These are phyloP conservation scores for Poeciliopsis infans DNA, from an alignment of 2,797 vertebrate species.

Conservation along the genomic window DNA sequence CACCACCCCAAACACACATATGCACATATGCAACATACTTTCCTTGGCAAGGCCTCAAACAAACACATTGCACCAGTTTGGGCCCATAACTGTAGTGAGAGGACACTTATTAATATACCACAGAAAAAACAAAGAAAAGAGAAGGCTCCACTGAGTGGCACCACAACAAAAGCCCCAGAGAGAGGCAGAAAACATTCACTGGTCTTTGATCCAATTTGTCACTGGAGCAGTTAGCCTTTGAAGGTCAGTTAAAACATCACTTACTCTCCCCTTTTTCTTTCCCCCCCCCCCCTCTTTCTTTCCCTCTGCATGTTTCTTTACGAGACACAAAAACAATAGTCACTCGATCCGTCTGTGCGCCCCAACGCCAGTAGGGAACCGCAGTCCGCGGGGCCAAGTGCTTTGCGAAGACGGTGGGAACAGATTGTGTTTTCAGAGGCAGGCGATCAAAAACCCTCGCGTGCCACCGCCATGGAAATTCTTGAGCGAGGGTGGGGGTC, in stretches of 20 bases:
- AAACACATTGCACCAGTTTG: slow-evolving; percentile 55
- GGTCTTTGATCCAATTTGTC: slow-evolving; percentile 76
- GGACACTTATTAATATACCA: slow-evolving; percentile 65
- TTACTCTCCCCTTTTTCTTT: slow-evolving; percentile 53
- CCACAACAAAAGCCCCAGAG: slow-evolving; percentile 64
- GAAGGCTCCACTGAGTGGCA: slow-evolving; percentile 53
- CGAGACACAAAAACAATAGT: slow-evolving; percentile 78
- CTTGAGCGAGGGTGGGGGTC: slow-evolving; percentile 59
- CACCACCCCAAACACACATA: neutral
- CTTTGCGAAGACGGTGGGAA: slow-evolving; percentile 67
- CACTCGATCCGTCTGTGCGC: slow-evolving; percentile 72
- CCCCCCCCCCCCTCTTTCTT: slow-evolving; percentile 32
- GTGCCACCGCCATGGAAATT: slow-evolving; percentile 82
- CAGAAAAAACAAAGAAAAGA: slow-evolving; percentile 40
- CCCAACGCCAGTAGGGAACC: slow-evolving; percentile 64
- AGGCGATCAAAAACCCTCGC: slow-evolving; percentile 80
- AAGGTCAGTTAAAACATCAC: slow-evolving; percentile 75
- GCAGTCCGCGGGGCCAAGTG: slow-evolving; percentile 64
- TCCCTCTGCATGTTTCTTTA: slow-evolving; percentile 63
- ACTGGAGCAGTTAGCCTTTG: slow-evolving; percentile 64
- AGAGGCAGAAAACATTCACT: slow-evolving; percentile 63
- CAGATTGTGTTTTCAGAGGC: slow-evolving; percentile 79
- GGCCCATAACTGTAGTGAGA: slow-evolving; percentile 61
- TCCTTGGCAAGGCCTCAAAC: slow-evolving; percentile 37
- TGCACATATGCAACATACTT: slow-evolving; percentile 21